A percentile compares a stretch with the other conserved stretches of the same genome.
phyloP scores from a whole-genome alignment of 2,888 invertebrate genomes.

The Chorisops tibialis region DNA sequence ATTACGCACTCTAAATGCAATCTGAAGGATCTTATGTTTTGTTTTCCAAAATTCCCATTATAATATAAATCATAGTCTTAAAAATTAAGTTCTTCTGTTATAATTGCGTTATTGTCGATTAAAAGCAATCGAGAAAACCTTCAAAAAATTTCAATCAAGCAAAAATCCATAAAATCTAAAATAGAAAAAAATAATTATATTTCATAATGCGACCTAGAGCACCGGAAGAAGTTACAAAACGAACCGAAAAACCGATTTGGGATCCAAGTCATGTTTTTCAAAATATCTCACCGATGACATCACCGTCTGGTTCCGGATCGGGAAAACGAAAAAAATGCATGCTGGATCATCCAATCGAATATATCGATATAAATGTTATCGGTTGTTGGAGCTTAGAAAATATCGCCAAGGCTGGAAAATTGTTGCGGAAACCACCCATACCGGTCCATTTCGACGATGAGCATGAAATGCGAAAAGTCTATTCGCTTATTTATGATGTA shows the following conservation, averaged over 20 bases:
- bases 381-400: constrained; percentile 44
- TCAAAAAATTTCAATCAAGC: neutral
- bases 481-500: constrained; percentile 57
- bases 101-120: neutral
- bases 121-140: neutral
- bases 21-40: neutral
- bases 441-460: constrained; percentile 49
- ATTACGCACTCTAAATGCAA: too few species aligned
- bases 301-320: constrained; percentile 38
- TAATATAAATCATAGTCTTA: neutral
- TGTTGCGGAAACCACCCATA: constrained; percentile 43
- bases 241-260: constrained; percentile 43
- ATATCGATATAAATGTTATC: constrained; percentile 38
- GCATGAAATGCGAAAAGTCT: constrained; percentile 57
- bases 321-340: constrained; percentile 38
- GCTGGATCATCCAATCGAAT: constrained; percentile 40
- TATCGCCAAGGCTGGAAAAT: constrained; percentile 46
- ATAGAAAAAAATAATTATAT: neutral
- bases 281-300: constrained; percentile 40
- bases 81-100: neutral
- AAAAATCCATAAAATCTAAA: neutral
- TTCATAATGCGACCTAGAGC: constrained; percentile 35
- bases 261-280: constrained; percentile 41
- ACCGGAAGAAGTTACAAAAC: constrained; percentile 37
- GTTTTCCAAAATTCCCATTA: neutral